A percentile compares a stretch with the other conserved stretches of the same genome.
These are phyloP conservation scores for Aphidius gifuensis DNA, from an alignment of 1,140 invertebrate species.

Conservation along the genomic window DNA sequence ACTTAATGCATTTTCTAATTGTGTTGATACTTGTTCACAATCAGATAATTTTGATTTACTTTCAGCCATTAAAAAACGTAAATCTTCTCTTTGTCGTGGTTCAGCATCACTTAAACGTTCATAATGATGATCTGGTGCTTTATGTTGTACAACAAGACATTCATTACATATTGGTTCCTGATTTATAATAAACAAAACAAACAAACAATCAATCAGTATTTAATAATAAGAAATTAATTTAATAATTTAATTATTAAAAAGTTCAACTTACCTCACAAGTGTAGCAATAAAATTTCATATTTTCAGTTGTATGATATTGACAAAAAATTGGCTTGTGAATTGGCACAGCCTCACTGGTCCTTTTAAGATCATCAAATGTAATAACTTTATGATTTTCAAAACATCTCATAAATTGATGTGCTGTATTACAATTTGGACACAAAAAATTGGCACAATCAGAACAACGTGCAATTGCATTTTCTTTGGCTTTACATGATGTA, in stretches of 20 bases:
- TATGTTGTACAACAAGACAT: slow-evolving; percentile 76
- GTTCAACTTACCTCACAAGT: slow-evolving; percentile 66
- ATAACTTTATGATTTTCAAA: slow-evolving; percentile 90
- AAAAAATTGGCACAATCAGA: slow-evolving; percentile 91
- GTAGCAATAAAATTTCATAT: slow-evolving; percentile 78
- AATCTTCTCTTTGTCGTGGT: slow-evolving; percentile 70
- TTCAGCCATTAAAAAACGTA: slow-evolving; percentile 69
- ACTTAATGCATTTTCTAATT: slow-evolving; percentile 73
- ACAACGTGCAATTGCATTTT: slow-evolving; percentile 86
- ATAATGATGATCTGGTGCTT: slow-evolving; percentile 74
- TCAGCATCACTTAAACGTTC: slow-evolving; percentile 74
- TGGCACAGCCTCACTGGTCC: slow-evolving; percentile 68
- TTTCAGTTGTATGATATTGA: slow-evolving; percentile 70
- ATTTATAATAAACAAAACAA: slow-evolving; percentile 20
- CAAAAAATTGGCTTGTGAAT: slow-evolving; percentile 84
- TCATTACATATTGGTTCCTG: slow-evolving; percentile 74
- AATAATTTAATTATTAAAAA: not conserved
- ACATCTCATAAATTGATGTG: slow-evolving; percentile 91
- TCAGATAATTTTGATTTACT: slow-evolving; percentile 69
- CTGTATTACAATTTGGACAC: slow-evolving; percentile 88
- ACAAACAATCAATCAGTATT: not conserved
- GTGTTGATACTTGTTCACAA: slow-evolving; percentile 71
- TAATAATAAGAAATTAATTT: not conserved
- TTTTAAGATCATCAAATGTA: slow-evolving; percentile 80
- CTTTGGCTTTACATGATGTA: slow-evolving; percentile 85